These are phyloP conservation scores for Lepas anatifera DNA, from an alignment of 2,888 invertebrate genomes.

Conservation along the genomic window DNA sequence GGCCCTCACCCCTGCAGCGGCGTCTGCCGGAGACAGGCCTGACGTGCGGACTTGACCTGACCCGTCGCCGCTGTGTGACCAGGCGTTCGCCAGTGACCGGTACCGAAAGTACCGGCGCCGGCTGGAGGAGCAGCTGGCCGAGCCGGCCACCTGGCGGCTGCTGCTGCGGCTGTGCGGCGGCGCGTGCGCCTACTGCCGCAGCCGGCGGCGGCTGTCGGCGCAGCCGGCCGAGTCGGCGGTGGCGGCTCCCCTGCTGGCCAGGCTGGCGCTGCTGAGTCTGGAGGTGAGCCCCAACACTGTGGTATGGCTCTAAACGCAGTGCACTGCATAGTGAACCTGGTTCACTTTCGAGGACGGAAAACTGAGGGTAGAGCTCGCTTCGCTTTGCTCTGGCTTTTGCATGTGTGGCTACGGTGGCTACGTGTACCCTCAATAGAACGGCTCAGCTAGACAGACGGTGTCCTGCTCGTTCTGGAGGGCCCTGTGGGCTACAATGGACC, in stretches of 20 bases:
- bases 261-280: neutral
- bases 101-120: constrained; percentile 36
- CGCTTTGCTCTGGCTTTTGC: no score
- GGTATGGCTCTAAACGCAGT: no score
- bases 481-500: no score
- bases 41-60: neutral
- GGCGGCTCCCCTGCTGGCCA: neutral
- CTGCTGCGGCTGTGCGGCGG: constrained; percentile 32
- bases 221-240: neutral
- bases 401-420: no score
- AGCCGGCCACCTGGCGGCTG: constrained; percentile 38
- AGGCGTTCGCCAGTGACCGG: constrained; percentile 9
- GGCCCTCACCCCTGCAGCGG: no score
- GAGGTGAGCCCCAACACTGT: neutral
- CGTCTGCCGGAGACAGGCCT: no score
- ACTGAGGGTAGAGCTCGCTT: no score
- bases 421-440: no score
- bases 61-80: neutral
- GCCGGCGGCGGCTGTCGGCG: neutral
- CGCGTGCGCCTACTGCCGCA: neutral
- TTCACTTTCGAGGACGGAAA: no score
- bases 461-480: no score
- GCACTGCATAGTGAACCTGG: no score
- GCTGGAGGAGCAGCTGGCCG: constrained; percentile 41
- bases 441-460: no score